Conservation (phyloP, 2,888 invertebrate species). For the Ornithoptera alexandrae region DNA sequence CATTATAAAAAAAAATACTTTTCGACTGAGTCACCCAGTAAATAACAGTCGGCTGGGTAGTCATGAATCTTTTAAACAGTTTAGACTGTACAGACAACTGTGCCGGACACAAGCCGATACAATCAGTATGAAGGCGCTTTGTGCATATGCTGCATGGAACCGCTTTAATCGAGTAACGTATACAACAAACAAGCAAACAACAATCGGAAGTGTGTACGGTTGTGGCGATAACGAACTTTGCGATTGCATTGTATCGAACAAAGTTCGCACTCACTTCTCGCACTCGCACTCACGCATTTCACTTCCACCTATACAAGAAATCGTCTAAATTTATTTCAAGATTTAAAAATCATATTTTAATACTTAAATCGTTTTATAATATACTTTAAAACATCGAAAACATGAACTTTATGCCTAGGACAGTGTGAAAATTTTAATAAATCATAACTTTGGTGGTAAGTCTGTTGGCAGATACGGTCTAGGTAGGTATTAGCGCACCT, state of each 20-base stretch:
- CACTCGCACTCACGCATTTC: not conserved
- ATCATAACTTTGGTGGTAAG: too few relatives aligned
- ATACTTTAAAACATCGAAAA: too few relatives aligned
- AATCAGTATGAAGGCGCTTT: constrained; percentile 12
- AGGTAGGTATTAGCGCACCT: too few relatives aligned
- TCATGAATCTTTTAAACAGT: not conserved
- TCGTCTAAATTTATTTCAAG: not conserved
- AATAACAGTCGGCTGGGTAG: not conserved
- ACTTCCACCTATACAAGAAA: not conserved
- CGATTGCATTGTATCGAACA: too few relatives aligned
- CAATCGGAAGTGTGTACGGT: constrained; percentile 2
- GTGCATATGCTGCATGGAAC: constrained; percentile 9
- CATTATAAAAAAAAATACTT: too few relatives aligned
- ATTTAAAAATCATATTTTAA: too few relatives aligned
- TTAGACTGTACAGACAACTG: not conserved
- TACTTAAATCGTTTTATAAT: too few relatives aligned
- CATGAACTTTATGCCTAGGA: too few relatives aligned
- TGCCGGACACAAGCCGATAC: constrained; percentile 2
- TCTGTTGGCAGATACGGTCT: too few relatives aligned
- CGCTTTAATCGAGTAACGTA: constrained; percentile 15
- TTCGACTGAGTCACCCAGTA: too few relatives aligned
- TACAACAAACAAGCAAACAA: constrained; percentile 16
- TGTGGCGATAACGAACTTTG: constrained; percentile 11
- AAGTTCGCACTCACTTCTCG: too few relatives aligned
- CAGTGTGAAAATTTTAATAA: too few relatives aligned